Evolutionary conservation across 2,888 invertebrate species (phyloP), one percentile per base, ranked within the genome.

Genomic region (Ophion slaviceki): DNA sequence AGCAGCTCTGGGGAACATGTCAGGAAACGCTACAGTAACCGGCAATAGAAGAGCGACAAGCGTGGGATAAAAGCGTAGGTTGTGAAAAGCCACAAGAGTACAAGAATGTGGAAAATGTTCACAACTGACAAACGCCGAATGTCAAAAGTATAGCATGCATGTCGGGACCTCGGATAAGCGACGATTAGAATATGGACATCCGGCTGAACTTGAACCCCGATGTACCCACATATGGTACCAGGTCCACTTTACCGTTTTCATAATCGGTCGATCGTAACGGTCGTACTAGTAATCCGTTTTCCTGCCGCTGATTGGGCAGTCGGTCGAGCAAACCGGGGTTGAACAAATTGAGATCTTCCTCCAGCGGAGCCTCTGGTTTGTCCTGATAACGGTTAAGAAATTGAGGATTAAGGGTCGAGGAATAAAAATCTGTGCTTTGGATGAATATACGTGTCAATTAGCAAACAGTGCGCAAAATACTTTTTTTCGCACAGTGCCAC

Each of bases 221-320:
- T 11, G 14, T 47, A 0, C 47, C 10, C 47, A 70, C 17, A 57
- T 70, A n/a, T 8, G 8, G 0, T 75, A 62, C n/a, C 45, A 57
- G 8, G 68, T 75, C 3, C 10, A 80, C 17, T 24, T 75, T 92
- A 95, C 96, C 96, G 94, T 96, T 97, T 88, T 97, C 97, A 93
- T 96, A 98, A 92, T 99, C 98, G 0, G 95, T 95, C 71, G 96
- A 95, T 92, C 96, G 96, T 28, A 99, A 94, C 0, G 98, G 98
- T 88, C 98, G 95, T 40, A 98, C 96, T 14, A 96, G 94, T 90
- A 98, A 95, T 95, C 97, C 92, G 81, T 92, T 91, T 14, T 89
- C 86, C 0, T 79, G 83, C 11, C 92, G 88, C 72, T 90, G 86
- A 82, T 90, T 87, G n/a, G 91, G 88, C 45, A 93, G 87, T 72